Conservation (phyloP, 2,888 invertebrate species). For the Adineta ricciae region DNA sequence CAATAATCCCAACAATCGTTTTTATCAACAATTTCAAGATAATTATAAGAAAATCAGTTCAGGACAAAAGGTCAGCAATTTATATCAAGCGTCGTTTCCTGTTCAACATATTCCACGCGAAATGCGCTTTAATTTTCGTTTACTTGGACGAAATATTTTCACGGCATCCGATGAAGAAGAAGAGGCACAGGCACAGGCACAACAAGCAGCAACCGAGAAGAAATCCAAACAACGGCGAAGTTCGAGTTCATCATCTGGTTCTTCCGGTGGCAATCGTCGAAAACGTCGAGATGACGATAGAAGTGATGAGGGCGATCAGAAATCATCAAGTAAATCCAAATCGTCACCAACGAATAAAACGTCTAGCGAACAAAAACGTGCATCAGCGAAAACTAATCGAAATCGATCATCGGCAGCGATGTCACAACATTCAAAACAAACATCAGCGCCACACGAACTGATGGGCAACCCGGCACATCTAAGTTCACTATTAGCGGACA, state of each 20-base stretch:
- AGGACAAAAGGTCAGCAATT: background rate
- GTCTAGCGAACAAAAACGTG: background rate
- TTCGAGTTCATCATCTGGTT: background rate
- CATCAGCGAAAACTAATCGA: background rate
- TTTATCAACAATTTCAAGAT: conserved; percentile 25
- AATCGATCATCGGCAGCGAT: background rate
- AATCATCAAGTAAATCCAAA: background rate
- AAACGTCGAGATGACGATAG: background rate
- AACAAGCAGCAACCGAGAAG: background rate
- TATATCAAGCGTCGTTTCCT: conserved; percentile 21
- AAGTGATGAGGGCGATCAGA: background rate
- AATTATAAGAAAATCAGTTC: conserved; percentile 18
- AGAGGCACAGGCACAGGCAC: background rate
- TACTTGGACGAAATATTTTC: conserved; percentile 34
- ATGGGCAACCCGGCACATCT: background rate
- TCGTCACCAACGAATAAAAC: background rate
- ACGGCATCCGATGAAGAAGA: conserved; percentile 19
- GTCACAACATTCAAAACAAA: background rate
- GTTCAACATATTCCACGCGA: conserved; percentile 20
- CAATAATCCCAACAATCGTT: conserved; percentile 23
- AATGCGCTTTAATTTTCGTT: conserved; percentile 30
- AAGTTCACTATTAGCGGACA: background rate
- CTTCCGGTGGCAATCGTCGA: background rate
- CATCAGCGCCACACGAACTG: background rate
- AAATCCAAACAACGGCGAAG: background rate